Conservation (phyloP, 1,140 invertebrate species). For the Onthophagus taurus region DNA sequence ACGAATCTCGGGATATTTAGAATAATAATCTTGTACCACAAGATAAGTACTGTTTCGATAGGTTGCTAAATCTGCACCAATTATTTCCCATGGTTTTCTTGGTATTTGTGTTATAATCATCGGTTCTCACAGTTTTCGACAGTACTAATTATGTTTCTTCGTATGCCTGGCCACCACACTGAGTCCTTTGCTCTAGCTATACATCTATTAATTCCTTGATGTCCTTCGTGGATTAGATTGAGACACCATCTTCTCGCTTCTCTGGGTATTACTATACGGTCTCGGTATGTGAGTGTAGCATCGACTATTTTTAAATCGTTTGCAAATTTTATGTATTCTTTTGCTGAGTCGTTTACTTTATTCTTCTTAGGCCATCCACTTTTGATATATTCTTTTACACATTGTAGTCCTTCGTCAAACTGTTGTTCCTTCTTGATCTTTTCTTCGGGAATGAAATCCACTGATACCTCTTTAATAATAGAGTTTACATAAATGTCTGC, state of each 20-base stretch:
- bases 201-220: slow-evolving; percentile 8
- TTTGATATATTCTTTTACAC: too few relatives aligned
- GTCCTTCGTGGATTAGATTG: not conserved
- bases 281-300: too few relatives aligned
- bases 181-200: not conserved
- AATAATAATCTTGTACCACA: slow-evolving; percentile 12
- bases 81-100: slow-evolving; percentile 4
- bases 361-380: too few relatives aligned
- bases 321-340: too few relatives aligned
- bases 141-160: not conserved
- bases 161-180: slow-evolving; percentile 10
- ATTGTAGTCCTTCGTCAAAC: too few relatives aligned
- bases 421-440: too few relatives aligned
- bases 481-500: not conserved
- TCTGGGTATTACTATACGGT: too few relatives aligned
- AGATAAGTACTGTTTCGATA: not conserved
- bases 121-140: slow-evolving; percentile 2
- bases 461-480: not conserved
- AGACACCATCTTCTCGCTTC: not conserved
- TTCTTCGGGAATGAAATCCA: too few relatives aligned
- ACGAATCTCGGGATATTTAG: slow-evolving; percentile 7
- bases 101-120: slow-evolving; percentile 8
- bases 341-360: too few relatives aligned
- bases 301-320: too few relatives aligned
- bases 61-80: slow-evolving; percentile 2